Evolutionary conservation across 2,888 invertebrate genomes (phyloP).

Genomic region (Thecocarcelia acutangulata): DNA sequence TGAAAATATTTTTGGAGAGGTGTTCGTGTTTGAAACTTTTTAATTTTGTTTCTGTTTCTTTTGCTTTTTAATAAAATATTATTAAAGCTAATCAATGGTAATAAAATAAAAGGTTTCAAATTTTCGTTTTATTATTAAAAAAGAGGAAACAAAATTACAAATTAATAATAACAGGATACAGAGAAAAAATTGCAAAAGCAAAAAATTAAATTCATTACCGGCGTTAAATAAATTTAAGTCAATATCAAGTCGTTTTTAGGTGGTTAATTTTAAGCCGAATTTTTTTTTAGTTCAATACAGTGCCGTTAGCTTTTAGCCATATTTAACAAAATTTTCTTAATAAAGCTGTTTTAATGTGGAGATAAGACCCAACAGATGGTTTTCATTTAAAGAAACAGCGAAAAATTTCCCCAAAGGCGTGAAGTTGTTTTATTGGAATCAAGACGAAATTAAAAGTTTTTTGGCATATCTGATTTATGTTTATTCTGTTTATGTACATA

Average conservation of each 20-base stretch:
- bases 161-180: constrained; percentile 51
- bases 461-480: too few species aligned
- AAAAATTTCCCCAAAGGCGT: too few species aligned
- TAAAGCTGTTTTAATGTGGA: background rate
- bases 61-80: constrained; percentile 44
- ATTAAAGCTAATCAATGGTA: constrained; percentile 63
- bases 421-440: too few species aligned
- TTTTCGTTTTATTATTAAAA: constrained; percentile 2
- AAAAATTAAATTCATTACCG: constrained; percentile 20
- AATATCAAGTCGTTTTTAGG: constrained; percentile 2
- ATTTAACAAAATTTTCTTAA: background rate
- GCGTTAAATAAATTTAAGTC: constrained; percentile 1
- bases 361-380: background rate
- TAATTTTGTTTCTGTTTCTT: constrained; percentile 3
- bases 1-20: constrained; percentile 40
- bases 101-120: constrained; percentile 60
- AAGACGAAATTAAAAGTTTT: too few species aligned
- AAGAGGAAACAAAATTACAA: background rate
- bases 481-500: too few species aligned
- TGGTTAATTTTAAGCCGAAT: background rate
- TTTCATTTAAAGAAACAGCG: background rate
- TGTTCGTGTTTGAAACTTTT: constrained; percentile 29
- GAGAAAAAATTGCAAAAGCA: background rate
- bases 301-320: background rate
- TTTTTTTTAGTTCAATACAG: background rate